Evolutionary conservation across 2,888 invertebrate genomes (phyloP).

Genomic region (Mechanitis mazaeus): DNA sequence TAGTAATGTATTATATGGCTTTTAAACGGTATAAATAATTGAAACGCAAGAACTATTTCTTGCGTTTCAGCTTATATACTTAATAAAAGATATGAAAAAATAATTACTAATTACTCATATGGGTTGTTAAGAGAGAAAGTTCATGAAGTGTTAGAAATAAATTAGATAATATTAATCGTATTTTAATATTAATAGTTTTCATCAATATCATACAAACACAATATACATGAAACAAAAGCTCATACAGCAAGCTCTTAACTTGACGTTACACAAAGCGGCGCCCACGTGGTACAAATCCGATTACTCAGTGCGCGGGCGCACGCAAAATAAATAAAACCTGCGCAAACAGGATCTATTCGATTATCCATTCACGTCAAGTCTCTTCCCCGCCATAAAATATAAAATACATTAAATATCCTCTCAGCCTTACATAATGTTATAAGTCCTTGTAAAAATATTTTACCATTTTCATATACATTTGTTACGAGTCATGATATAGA

Average conservation of each 20-base stretch:
- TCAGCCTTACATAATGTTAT: neutral
- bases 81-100: too few relatives aligned
- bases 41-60: too few relatives aligned
- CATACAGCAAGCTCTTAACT: neutral
- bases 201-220: too few relatives aligned
- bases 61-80: too few relatives aligned
- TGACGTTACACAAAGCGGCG: constrained; percentile 1
- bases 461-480: too few relatives aligned
- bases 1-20: neutral
- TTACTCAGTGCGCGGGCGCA: neutral
- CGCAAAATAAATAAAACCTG: constrained; percentile 2
- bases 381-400: constrained; percentile 3
- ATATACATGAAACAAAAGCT: neutral
- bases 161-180: too few relatives aligned
- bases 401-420: neutral
- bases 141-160: too few relatives aligned
- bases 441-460: neutral
- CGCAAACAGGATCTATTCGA: neutral
- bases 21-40: too few relatives aligned
- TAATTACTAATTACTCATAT: too few relatives aligned
- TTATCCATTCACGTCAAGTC: neutral
- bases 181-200: too few relatives aligned
- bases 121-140: too few relatives aligned
- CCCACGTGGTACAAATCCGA: constrained; percentile 2
- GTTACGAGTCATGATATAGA: too few relatives aligned